Evolutionary conservation across 2,113 vertebrate genomes (phyloP), one percentile per base, ranked within the genome.

Genomic region (Ovis canadensis): DNA sequence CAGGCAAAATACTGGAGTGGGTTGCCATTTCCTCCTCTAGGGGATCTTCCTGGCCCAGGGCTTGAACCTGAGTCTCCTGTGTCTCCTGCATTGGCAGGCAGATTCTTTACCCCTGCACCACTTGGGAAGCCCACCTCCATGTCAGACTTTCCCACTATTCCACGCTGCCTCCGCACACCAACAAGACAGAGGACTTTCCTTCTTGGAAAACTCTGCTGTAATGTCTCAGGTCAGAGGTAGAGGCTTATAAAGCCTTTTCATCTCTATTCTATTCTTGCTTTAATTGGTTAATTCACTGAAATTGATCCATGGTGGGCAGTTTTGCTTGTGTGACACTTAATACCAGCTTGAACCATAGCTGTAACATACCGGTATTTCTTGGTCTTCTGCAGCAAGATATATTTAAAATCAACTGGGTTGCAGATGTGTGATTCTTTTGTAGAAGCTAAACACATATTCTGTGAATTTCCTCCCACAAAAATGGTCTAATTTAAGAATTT

Each of bases 381-480:
- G 25, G 50, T 60, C 48, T 59, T 91, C 55, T 91, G 93, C 13
- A 80, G 71, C n/a, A 64, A 91, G 85, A 60, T 57, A 59, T 86
- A 64, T 86, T 93, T 83, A 86, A 91, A 95, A 92, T 5, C 16
- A 87, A 83, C 82, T 33, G 52, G 59, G 60, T 57, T 96, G 94
- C 82, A 89, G 93, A 91, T 84, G 96, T 90, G 90, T 36, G 82
- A 64, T 60, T 94, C 78, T 92, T 97, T 93, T 88, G 50, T 59
- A 94, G 82, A 91, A 90, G 93, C 60, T 80, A 40, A 96, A 88
- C 78, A 84, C 0, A 14, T 59, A 89, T 59, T 87, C 87, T 81
- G 67, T 90, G 95, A 94, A 90, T 93, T 95, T 94, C 62, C 86
- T 80, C 78, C 86, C 93, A 98, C 89, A 91, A 94, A 90, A 86